These are phyloP conservation scores for Ceyx margarethae DNA, from an alignment of 2,113 vertebrate genomes.

Conservation along the genomic window DNA sequence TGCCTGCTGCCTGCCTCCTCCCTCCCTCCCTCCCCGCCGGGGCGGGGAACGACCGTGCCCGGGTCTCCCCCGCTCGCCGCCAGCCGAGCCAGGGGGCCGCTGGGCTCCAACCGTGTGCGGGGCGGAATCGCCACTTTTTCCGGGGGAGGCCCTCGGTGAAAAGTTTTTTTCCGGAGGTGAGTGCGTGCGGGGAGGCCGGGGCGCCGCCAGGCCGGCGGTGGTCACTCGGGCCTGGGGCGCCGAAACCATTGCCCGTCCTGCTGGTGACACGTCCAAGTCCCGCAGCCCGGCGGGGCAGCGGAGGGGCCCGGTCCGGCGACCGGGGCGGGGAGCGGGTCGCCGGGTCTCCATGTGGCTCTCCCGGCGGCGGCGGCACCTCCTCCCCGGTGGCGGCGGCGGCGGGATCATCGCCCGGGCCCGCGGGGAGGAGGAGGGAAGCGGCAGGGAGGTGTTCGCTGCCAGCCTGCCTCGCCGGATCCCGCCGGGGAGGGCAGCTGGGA, in stretches of 20 bases:
- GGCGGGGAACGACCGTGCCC: conserved; percentile 55
- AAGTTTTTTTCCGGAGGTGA: conserved; percentile 74
- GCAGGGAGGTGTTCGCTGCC: conserved; percentile 72
- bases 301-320: conserved; percentile 5
- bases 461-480: conserved; percentile 59
- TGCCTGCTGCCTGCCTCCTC: not conserved
- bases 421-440: conserved; percentile 67
- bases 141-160: conserved; percentile 56
- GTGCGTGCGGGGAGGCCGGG: conserved; percentile 65
- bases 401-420: conserved; percentile 74
- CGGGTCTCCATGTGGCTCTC: conserved; percentile 66
- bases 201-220: conserved; percentile 65
- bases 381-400: conserved; percentile 49
- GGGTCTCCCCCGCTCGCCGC: conserved; percentile 50
- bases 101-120: conserved; percentile 19
- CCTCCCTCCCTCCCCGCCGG: conserved; percentile 40
- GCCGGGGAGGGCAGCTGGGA: conserved; percentile 62
- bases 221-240: conserved; percentile 71
- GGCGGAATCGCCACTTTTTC: conserved; percentile 52
- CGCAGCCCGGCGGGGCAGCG: conserved; percentile 26
- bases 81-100: conserved; percentile 49
- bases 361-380: conserved; percentile 47
- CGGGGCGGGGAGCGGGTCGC: conserved; percentile 56
- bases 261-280: conserved; percentile 83
- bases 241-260: conserved; percentile 84